A percentile compares a stretch with the other conserved stretches of the same genome.
Conservation (phyloP, 2,797 vertebrate genomes). For the Arnoldichthys spilopterus region DNA sequence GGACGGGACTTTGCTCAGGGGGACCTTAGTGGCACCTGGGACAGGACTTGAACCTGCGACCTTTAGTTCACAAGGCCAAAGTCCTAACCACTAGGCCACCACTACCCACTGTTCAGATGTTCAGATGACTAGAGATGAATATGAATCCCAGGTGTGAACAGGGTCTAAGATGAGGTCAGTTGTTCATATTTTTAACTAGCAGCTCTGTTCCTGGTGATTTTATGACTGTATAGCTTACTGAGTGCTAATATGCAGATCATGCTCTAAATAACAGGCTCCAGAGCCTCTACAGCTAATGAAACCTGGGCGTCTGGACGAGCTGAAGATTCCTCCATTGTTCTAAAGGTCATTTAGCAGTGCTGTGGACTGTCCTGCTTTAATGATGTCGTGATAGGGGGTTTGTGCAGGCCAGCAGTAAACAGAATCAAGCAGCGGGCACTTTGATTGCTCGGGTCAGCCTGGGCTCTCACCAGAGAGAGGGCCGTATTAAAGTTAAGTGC, state of each 20-base stretch:
- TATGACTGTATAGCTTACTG: no score
- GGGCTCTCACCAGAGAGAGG: not conserved
- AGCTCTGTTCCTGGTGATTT: not conserved
- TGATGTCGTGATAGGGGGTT: conserved; percentile 47
- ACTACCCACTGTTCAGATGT: no score
- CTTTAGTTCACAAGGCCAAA: no score
- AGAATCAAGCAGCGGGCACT: conserved; percentile 21
- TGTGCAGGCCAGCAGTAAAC: conserved; percentile 29
- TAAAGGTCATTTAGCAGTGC: conserved; percentile 44
- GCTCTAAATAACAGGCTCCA: not conserved
- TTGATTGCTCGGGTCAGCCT: conserved; percentile 17
- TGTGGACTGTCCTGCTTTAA: conserved; percentile 32
- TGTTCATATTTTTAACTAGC: no score
- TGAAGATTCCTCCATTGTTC: conserved; percentile 38
- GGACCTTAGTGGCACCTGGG: no score
- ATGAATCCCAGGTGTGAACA: no score
- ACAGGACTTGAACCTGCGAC: no score
- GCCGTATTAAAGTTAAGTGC: conserved; percentile 35
- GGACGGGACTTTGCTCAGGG: no score
- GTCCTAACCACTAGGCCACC: no score
- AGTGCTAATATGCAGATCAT: not conserved
- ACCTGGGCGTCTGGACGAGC: conserved; percentile 18
- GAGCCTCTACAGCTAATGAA: not conserved
- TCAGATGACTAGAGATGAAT: no score
- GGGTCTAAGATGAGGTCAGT: no score